These are phyloP conservation scores for Miltochrista miniata DNA, from an alignment of 2,888 invertebrate genomes.

Conservation along the genomic window DNA sequence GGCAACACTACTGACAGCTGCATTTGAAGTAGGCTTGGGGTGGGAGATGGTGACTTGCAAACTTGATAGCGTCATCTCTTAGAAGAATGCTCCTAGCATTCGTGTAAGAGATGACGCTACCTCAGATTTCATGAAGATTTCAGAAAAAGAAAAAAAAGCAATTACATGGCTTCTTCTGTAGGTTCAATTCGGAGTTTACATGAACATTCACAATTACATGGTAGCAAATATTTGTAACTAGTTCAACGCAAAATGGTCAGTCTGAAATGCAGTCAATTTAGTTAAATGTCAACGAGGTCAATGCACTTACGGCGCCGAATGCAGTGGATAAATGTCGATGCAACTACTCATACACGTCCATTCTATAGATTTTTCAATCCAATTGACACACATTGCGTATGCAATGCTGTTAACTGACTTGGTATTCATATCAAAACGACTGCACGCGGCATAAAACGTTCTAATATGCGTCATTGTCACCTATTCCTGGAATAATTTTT, in stretches of 20 bases:
- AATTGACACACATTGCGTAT: conserved; percentile 15
- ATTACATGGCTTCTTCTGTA: neutral
- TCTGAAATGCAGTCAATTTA: conserved; percentile 64
- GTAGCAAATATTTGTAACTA: conserved; percentile 10
- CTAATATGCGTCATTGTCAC: conserved; percentile 13
- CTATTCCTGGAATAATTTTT: conserved; percentile 23
- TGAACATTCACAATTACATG: too few relatives aligned
- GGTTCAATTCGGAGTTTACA: neutral
- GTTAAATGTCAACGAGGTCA: conserved; percentile 72
- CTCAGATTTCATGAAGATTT: too few relatives aligned
- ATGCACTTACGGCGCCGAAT: conserved; percentile 56
- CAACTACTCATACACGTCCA: conserved; percentile 36
- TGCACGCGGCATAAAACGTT: conserved; percentile 23
- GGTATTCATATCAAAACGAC: conserved; percentile 32
- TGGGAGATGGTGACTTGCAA: too few relatives aligned
- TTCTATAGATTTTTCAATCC: conserved; percentile 19
- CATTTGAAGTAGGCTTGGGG: too few relatives aligned
- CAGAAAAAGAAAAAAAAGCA: too few relatives aligned
- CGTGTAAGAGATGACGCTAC: too few relatives aligned
- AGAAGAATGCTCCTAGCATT: too few relatives aligned
- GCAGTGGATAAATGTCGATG: conserved; percentile 56
- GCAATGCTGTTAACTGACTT: conserved; percentile 13
- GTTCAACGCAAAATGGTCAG: conserved; percentile 43
- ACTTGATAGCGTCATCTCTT: too few relatives aligned
- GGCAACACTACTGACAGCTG: too few relatives aligned